phyloP scores from a whole-genome alignment of 37 sponge, comb jelly and placozoan species.

The Crambe crambe region DNA sequence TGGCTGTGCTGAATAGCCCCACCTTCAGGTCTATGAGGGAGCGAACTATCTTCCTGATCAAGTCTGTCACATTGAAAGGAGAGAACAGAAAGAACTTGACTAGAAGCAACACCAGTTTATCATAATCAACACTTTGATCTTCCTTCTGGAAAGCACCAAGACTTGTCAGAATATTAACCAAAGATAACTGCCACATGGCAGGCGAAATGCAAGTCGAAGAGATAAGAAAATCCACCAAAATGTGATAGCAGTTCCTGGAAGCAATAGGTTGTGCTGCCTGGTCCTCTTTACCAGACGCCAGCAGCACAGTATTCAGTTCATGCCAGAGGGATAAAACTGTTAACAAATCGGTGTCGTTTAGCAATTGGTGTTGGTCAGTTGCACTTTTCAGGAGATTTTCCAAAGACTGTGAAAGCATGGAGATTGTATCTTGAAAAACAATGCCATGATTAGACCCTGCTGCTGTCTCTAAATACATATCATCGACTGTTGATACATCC shows the following conservation, averaged over 20 bases:
- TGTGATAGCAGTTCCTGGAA: not conserved
- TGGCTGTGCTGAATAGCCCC: not conserved
- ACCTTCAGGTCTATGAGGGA: not conserved
- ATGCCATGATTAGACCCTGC: not conserved
- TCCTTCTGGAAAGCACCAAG: not conserved
- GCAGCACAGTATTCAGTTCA: not conserved
- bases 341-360: not conserved
- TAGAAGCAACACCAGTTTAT: conserved; percentile 14
- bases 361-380: not conserved
- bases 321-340: not conserved
- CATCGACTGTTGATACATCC: not conserved
- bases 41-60: not conserved
- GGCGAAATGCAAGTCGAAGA: conserved; percentile 1
- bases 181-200: conserved; percentile 4
- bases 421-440: not conserved
- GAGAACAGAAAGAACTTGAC: conserved; percentile 14
- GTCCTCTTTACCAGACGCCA: not conserved
- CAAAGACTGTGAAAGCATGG: conserved; percentile 5
- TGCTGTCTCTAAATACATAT: not conserved
- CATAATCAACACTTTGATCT: not conserved
- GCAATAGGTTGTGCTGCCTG: not conserved
- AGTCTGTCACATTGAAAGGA: not conserved
- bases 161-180: not conserved
- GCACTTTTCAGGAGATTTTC: not conserved
- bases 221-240: not conserved